Conservation (phyloP, 2,113 vertebrate species). For the Chamaea fasciata region DNA sequence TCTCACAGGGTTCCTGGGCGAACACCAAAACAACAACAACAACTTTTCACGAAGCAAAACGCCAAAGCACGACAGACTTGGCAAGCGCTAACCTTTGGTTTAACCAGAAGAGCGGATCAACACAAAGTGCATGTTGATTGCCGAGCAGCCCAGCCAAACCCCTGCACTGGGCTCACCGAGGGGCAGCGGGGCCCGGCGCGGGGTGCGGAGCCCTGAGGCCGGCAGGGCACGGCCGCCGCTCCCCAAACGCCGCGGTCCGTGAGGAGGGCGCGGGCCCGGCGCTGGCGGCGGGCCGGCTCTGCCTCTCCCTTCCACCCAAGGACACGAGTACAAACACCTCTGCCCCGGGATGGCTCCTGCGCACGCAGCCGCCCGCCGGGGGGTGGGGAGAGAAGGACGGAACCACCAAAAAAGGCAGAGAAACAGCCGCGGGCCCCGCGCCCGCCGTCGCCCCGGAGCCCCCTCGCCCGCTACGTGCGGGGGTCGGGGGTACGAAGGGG, state of each 20-base stretch:
- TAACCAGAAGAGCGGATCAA: accelerated
- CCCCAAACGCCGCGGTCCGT: neutral
- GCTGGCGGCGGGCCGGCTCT: neutral
- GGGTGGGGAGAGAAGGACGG: neutral
- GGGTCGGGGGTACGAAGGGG: neutral
- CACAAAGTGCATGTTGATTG: accelerated
- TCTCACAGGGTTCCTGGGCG: neutral
- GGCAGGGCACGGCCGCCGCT: neutral
- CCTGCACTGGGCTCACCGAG: neutral
- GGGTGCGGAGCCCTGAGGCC: neutral
- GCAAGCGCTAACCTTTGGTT: neutral
- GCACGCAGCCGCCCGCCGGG: constrained; percentile 7
- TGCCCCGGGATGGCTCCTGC: constrained; percentile 36
- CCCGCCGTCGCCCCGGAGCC: neutral
- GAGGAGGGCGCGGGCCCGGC: neutral
- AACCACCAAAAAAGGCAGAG: constrained; percentile 19
- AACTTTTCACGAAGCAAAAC: neutral
- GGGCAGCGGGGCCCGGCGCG: neutral
- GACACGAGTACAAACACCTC: constrained; percentile 45
- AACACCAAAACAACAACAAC: neutral
- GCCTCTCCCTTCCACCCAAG: constrained; percentile 36
- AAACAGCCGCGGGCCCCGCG: neutral
- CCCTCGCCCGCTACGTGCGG: neutral
- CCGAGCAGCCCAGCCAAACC: accelerated
- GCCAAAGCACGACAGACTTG: accelerated